phyloP scores from a whole-genome alignment of 2,113 vertebrate species.

The Danionella cerebrum region DNA sequence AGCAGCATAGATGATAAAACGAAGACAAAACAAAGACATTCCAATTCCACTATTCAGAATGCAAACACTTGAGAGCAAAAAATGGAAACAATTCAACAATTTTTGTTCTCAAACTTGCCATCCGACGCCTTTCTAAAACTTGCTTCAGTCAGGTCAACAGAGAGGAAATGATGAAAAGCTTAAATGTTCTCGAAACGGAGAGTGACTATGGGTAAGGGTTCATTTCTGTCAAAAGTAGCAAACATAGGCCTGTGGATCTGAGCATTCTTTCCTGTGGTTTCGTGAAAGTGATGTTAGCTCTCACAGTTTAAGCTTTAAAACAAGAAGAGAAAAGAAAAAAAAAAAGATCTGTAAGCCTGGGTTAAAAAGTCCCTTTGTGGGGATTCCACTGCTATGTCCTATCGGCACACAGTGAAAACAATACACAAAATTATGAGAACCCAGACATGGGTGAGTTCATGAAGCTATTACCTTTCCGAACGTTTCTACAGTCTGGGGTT shows the following conservation, averaged over 20 bases:
- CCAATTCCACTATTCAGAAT: background rate
- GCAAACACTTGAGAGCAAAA: background rate
- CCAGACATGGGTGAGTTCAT: too few species aligned
- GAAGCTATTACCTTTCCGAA: too few species aligned
- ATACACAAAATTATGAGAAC: background rate
- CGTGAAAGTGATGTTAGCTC: constrained; percentile 45
- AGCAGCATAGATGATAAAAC: background rate
- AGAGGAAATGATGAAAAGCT: constrained; percentile 43
- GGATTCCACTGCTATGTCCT: constrained; percentile 33
- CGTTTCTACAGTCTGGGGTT: too few species aligned
- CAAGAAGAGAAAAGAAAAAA: constrained; percentile 40
- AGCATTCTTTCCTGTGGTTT: constrained; percentile 7
- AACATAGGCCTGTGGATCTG: constrained; percentile 41
- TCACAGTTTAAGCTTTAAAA: constrained; percentile 41
- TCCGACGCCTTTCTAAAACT: background rate
- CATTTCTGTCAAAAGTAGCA: constrained; percentile 24
- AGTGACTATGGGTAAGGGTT: background rate
- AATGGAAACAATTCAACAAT: background rate
- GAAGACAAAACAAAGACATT: constrained; percentile 12
- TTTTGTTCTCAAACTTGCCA: background rate
- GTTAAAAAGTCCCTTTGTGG: constrained; percentile 41
- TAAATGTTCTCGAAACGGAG: constrained; percentile 22
- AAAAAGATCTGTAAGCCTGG: constrained; percentile 28
- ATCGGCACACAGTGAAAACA: background rate
- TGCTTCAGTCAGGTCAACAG: constrained; percentile 38